phyloP scores from a whole-genome alignment of 1,140 invertebrate species.

The Pseudachorutes palmiensis region DNA sequence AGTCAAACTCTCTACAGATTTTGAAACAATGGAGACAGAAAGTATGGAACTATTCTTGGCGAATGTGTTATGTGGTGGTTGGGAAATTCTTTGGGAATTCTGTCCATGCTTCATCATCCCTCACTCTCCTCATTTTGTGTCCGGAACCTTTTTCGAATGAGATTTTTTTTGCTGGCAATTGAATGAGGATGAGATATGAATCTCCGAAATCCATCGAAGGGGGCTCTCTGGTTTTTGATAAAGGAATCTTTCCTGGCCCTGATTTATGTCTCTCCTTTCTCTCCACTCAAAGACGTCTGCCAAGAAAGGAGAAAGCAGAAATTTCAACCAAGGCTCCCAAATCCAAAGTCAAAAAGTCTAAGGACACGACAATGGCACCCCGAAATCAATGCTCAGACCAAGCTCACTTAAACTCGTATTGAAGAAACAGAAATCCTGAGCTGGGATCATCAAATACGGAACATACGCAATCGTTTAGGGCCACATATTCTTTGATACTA shows the following conservation, averaged over 20 bases:
- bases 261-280: constrained; percentile 9
- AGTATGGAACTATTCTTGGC: background rate
- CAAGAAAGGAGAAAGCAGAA: too few species aligned
- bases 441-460: background rate
- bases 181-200: constrained; percentile 13
- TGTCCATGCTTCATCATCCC: background rate
- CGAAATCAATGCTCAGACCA: too few species aligned
- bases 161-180: constrained; percentile 11
- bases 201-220: constrained; percentile 7
- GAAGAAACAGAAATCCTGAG: background rate
- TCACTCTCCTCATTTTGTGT: background rate
- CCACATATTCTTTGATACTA: too few species aligned
- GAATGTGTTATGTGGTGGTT: background rate
- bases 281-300: background rate
- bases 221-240: background rate
- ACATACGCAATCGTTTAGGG: too few species aligned
- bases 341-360: background rate
- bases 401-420: too few species aligned
- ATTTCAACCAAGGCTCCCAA: background rate
- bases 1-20: background rate
- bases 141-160: background rate
- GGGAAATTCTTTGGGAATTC: constrained; percentile 1
- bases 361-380: too few species aligned
- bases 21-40: background rate
- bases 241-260: constrained; percentile 2